These are phyloP conservation scores for Clistopyga incitator DNA, from an alignment of 2,888 invertebrate species.

Conservation along the genomic window DNA sequence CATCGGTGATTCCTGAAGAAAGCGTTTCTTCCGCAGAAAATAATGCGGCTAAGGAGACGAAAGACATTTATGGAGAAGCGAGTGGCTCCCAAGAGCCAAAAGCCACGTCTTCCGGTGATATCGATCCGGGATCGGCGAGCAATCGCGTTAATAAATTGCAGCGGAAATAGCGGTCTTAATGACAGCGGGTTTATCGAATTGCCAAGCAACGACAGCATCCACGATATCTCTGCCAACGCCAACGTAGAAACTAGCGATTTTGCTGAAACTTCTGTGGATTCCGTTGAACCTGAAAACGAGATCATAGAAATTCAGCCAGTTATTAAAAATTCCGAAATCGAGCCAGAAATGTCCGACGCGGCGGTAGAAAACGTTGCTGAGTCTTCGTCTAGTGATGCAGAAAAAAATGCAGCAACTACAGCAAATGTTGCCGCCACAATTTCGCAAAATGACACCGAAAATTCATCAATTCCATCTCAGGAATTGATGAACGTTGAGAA, in stretches of 20 bases:
- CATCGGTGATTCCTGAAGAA: too few relatives aligned
- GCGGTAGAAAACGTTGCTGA: background rate
- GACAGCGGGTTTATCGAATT: conserved; percentile 61
- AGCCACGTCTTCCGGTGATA: background rate
- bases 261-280: conserved; percentile 33
- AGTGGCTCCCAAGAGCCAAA: conserved; percentile 3
- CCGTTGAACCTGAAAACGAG: conserved; percentile 16
- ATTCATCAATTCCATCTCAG: background rate
- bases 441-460: background rate
- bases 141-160: conserved; percentile 35
- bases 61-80: background rate
- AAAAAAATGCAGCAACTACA: background rate
- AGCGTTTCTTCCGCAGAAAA: background rate
- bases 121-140: conserved; percentile 9
- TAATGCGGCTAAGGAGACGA: background rate
- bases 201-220: conserved; percentile 52
- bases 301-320: conserved; percentile 17
- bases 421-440: background rate
- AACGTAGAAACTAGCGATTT: conserved; percentile 14
- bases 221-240: conserved; percentile 12
- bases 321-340: background rate
- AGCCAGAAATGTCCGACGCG: background rate
- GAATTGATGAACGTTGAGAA: background rate
- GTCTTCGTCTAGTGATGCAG: background rate
- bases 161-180: conserved; percentile 45